Evolutionary conservation across 2,888 invertebrate genomes (phyloP), one percentile per base, ranked within the genome.

Genomic region (Pyrochroa serraticornis): DNA sequence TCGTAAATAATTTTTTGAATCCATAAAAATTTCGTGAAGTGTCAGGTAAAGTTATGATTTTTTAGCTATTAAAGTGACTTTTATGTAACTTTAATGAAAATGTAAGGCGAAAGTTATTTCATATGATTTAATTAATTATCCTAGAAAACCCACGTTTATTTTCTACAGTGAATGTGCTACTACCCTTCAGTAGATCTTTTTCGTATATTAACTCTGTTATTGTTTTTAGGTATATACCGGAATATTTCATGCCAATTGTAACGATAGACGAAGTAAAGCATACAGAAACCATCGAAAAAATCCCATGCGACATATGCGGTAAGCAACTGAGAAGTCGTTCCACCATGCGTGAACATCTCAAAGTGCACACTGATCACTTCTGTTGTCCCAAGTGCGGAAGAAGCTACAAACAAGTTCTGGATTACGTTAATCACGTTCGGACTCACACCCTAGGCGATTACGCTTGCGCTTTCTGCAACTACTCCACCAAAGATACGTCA

Each of bases 381-480:
- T 73, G 72, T 54, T 80, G 80, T 58, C 75, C 76, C 30, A 65
- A 69, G n/a, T 79, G 79, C 62, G 71, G 75, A 41, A 71, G 70
- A 22, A 73, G 70, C 30, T 77, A 77, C 58, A 78, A 77, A 59
- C 77, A 77, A 50, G 69, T 77, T 7, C 50, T 77, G 5, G 78
- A 79, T 47, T 78, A 77, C 59, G 72, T 76, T 1, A 64, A 77
- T 7, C 80, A 80, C 56, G 63, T 75, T 53, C 66, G 77, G 9
- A 65, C 72, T 6, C 80, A 80, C 66, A 74, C 73, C 8, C 65
- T 68, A 2, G 70, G 73, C n/a, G 74, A 74, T 6, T 49, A 7
- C 77, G 78, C 53, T 71, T 80, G 80, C 55, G 64, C 77, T 22
- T 71, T 76, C 63, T 80, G 80, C 63, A 77, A 78, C 34, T 77